Percentiles rank a stretch among this genome's conserved stretches.
phyloP scores from a whole-genome alignment of 2,888 invertebrate species.

The Coleophora flavipennella region DNA sequence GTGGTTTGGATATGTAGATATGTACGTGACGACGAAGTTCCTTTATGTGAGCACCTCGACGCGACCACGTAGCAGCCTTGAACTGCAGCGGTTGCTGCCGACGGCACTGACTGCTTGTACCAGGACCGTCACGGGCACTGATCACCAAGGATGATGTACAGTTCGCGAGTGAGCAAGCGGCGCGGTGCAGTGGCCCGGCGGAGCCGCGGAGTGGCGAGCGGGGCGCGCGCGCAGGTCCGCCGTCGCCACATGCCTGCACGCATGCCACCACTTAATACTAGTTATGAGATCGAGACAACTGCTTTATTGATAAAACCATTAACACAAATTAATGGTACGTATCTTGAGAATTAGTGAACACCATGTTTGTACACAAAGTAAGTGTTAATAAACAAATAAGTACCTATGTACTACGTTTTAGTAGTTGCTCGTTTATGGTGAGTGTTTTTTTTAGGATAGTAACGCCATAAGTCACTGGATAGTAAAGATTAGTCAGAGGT shows the following conservation, averaged over 20 bases:
- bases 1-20: constrained; percentile 33
- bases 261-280: constrained; percentile 24
- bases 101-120: constrained; percentile 6
- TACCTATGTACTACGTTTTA: too few species aligned
- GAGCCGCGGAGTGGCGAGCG: constrained; percentile 29
- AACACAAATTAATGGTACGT: constrained; percentile 21
- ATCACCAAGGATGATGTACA: constrained; percentile 15
- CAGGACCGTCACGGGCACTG: constrained; percentile 36
- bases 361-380: too few species aligned
- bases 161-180: constrained; percentile 12
- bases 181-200: constrained; percentile 10
- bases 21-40: constrained; percentile 47
- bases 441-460: too few species aligned
- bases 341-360: too few species aligned
- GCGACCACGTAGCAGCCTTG: constrained; percentile 54
- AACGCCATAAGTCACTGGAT: too few species aligned
- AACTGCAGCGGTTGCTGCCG: constrained; percentile 27
- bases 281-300: constrained; percentile 15
- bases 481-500: too few species aligned
- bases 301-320: constrained; percentile 34
- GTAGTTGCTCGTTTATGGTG: too few species aligned
- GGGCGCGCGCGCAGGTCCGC: constrained; percentile 40
- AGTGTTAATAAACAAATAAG: too few species aligned
- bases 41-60: constrained; percentile 52
- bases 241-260: constrained; percentile 20